phyloP scores from a whole-genome alignment of 2,888 invertebrate genomes.

The Cephus runcator region DNA sequence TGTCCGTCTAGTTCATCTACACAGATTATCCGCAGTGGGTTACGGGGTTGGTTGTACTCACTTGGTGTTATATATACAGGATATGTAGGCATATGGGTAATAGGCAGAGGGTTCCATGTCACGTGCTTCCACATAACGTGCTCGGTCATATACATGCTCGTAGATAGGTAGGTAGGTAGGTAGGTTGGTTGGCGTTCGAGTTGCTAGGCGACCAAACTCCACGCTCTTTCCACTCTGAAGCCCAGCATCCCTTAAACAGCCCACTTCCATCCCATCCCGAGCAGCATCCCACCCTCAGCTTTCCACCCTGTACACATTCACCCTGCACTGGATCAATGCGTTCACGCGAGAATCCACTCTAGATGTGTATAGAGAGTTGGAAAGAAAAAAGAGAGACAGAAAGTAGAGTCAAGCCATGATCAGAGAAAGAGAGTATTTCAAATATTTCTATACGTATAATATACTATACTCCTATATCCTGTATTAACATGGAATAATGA shows the following conservation, averaged over 20 bases:
- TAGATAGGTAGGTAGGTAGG: constrained; percentile 10
- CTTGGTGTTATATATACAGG: not conserved
- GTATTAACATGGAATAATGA: constrained; percentile 27
- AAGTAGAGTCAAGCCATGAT: not conserved
- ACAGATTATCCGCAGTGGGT: not conserved
- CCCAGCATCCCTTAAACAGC: constrained; percentile 38
- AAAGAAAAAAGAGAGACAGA: constrained; percentile 5
- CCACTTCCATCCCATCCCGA: constrained; percentile 26
- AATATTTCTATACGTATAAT: no score
- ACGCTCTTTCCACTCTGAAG: constrained; percentile 31
- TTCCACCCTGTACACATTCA: constrained; percentile 23
- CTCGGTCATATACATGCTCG: no score
- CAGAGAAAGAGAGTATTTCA: no score
- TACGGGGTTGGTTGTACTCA: constrained; percentile 1
- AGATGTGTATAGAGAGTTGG: constrained; percentile 16
- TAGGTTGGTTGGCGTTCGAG: constrained; percentile 28
- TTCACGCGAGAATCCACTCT: constrained; percentile 28
- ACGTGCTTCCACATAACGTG: no score
- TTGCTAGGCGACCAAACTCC: constrained; percentile 36
- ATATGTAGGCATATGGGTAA: not conserved
- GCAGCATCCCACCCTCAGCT: constrained; percentile 13
- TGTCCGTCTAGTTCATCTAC: no score
- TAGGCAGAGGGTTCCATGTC: not conserved
- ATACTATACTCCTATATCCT: no score
- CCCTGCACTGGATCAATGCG: constrained; percentile 42